Base-by-base conservation (phyloP, 2,888 invertebrate species). In the Euphydryas editha region DNA sequence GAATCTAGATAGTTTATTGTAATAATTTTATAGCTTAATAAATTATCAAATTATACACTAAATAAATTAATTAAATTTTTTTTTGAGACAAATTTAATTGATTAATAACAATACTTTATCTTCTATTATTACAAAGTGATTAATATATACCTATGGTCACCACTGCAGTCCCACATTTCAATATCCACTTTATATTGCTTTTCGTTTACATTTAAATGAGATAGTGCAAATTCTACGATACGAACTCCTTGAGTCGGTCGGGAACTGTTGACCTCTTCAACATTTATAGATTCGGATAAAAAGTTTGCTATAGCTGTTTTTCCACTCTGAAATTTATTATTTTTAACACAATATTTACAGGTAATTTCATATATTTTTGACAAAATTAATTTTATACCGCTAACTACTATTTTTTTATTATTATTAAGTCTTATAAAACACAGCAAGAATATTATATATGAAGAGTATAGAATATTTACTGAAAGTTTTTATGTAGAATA, bases 161-260 rank as follows among this genome's bases (percentile, higher is more conserved):
- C 96, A 80, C 96, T 96, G 84, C 95, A 95, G 80, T 97, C 96
- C 96, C 96, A 96, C 56, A 97, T 84, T 85, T 97, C 96, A 46
- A 97, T 94, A 76, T 97, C 96, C 30, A 94, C 93, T 74, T 94
- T 94, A 11, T 85, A 81, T 56, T 84, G 83, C 77, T 94, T 93
- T 7, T 94, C 94, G 76, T 94, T 94, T 1, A 94, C 86, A 73
- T 90, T 94, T 7, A 95, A 79, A 74, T 94, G 94, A 21, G 93
- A 89, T 24, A 94, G 90, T 84, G 96, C 96, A 83, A 96, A 96
- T 81, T 97, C 97, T 15, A 97, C 91, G 75, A 97, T 96, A 75
- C 96, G 93, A 42, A 95, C 95, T 47, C 96, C 96, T 84, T 95
- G 94, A 0, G 96, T 96, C 1, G 96, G 94, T 72, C 94, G 92